Percentiles rank a stretch among this genome's conserved stretches.
Evolutionary conservation across 2,797 vertebrate genomes (phyloP).

Genomic region (Galago senegalensis): DNA sequence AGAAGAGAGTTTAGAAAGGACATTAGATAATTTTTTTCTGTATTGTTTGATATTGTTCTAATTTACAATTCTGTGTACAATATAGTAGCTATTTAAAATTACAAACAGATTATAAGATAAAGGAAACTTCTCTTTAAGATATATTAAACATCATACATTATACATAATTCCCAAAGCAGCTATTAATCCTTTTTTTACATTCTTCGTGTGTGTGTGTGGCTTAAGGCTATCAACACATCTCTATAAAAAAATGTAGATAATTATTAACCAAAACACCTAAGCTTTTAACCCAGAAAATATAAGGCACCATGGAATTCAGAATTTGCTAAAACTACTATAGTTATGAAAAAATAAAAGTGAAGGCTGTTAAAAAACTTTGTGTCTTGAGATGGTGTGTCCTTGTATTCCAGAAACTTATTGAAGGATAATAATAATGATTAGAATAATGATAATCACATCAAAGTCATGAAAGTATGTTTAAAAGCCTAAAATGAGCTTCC

Average conservation of each 20-base stretch:
- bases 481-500: constrained; percentile 80
- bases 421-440: constrained; percentile 81
- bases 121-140: neutral
- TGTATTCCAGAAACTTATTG: constrained; percentile 69
- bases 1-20: neutral
- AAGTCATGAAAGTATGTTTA: constrained; percentile 78
- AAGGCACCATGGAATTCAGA: constrained; percentile 20
- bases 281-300: constrained; percentile 40
- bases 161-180: constrained; percentile 40
- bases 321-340: constrained; percentile 60
- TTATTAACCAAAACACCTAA: constrained; percentile 40
- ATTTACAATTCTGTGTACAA: neutral
- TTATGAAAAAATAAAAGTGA: constrained; percentile 41
- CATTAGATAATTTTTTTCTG: neutral
- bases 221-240: neutral
- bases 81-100: neutral
- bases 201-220: neutral
- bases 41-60: neutral
- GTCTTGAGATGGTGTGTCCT: constrained; percentile 61
- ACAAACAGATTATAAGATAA: neutral
- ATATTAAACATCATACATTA: neutral
- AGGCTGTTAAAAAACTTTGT: constrained; percentile 68
- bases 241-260: constrained; percentile 37
- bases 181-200: neutral
- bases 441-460: constrained; percentile 81